A percentile compares a stretch with the other conserved stretches of the same genome.
phyloP scores from a whole-genome alignment of 2,113 vertebrate species.

The Cyphomyrus discorhynchus region DNA sequence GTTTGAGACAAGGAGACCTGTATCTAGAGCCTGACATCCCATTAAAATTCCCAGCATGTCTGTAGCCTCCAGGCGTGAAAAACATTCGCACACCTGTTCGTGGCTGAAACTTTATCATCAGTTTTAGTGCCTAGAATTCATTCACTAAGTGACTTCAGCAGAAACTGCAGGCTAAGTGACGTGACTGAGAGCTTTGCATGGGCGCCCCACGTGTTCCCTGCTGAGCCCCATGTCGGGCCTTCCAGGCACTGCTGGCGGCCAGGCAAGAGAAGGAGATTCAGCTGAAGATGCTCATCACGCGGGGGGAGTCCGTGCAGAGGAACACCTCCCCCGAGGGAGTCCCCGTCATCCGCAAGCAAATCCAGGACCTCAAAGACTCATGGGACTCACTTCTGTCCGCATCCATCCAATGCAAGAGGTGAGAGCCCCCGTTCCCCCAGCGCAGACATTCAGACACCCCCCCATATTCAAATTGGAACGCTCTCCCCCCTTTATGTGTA shows the following conservation, averaged over 20 bases:
- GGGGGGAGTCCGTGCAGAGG: conserved; percentile 86
- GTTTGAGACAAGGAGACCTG: background rate
- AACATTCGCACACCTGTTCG: background rate
- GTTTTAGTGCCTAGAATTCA: background rate
- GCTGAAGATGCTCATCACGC: conserved; percentile 82
- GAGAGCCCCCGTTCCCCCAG: conserved; percentile 13
- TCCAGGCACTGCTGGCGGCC: conserved; percentile 73
- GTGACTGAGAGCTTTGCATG: background rate
- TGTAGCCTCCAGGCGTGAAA: background rate
- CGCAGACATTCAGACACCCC: background rate
- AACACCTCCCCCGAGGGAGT: conserved; percentile 84
- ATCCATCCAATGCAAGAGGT: conserved; percentile 94
- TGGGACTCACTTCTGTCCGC: conserved; percentile 83
- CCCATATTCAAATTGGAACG: background rate
- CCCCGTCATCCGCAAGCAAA: conserved; percentile 74
- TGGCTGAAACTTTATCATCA: background rate
- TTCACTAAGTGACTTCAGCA: background rate
- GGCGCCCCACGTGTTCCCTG: too few relatives aligned
- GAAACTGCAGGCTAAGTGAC: background rate
- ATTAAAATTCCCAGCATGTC: background rate
- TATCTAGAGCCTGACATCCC: background rate
- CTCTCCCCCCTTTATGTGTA: too few relatives aligned
- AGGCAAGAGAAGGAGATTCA: conserved; percentile 93
- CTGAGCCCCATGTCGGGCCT: background rate
- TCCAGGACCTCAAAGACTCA: conserved; percentile 80